These are phyloP conservation scores for Barnardius zonarius DNA, from an alignment of 2,113 vertebrate genomes.

Conservation along the genomic window DNA sequence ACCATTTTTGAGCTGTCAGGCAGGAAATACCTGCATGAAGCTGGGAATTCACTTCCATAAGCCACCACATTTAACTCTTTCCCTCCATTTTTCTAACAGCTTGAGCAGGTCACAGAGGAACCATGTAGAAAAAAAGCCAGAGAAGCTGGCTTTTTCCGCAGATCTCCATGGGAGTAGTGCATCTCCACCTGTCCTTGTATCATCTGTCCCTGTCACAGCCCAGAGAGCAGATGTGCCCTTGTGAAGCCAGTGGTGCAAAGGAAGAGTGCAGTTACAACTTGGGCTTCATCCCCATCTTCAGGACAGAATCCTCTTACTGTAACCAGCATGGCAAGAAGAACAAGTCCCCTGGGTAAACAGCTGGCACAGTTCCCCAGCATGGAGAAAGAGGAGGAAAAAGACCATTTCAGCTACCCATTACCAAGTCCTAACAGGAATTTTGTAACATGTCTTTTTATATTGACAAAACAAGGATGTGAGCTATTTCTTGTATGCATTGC, in stretches of 20 bases:
- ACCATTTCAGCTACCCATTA: not conserved
- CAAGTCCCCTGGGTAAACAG: not conserved
- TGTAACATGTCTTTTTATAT: not conserved
- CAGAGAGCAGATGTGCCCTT: not conserved
- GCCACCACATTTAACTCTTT: not conserved
- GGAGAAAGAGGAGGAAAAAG: not conserved
- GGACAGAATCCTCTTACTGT: not conserved
- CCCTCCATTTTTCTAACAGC: not conserved
- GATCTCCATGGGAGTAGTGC: not conserved
- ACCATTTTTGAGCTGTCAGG: not conserved
- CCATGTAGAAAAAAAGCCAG: not conserved
- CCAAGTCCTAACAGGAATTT: not conserved
- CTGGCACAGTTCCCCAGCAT: not conserved
- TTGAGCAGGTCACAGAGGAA: not conserved
- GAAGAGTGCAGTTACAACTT: not conserved
- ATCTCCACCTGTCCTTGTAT: not conserved
- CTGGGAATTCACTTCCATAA: not conserved
- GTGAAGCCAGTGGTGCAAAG: not conserved
- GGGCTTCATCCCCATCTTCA: not conserved
- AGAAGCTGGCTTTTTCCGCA: not conserved
- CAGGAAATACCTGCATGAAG: conserved; percentile 15
- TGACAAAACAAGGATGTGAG: not conserved
- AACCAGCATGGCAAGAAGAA: not conserved
- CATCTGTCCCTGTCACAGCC: not conserved
- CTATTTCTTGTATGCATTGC: not conserved